Evolutionary conservation across 1,140 invertebrate genomes (phyloP).

Genomic region (Zeugodacus cucurbitae): DNA sequence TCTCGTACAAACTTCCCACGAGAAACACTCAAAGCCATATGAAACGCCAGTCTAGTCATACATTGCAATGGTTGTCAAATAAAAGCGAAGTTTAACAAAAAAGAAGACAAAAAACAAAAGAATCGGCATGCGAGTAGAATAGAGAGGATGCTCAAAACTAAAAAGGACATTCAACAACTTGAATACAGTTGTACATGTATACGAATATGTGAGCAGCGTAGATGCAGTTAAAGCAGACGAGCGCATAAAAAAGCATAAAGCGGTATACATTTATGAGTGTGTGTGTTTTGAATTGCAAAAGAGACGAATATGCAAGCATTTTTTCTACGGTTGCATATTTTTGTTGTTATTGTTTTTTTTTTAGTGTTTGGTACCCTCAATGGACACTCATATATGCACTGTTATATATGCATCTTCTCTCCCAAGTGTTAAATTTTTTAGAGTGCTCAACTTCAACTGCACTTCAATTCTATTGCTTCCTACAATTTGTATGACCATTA

Average conservation of each 20-base stretch:
- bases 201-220: not conserved
- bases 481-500: not conserved
- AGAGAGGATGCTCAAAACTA: not conserved
- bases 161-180: conserved; percentile 15
- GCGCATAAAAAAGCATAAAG: not conserved
- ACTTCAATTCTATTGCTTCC: not conserved
- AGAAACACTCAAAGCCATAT: not conserved
- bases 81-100: no score
- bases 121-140: not conserved
- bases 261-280: not conserved
- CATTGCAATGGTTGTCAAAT: conserved; percentile 25
- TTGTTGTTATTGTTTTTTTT: not conserved
- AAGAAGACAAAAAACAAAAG: not conserved
- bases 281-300: no score
- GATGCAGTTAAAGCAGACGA: not conserved
- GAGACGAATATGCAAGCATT: not conserved
- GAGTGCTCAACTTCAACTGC: conserved; percentile 11
- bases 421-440: not conserved
- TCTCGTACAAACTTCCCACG: not conserved
- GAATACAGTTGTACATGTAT: not conserved
- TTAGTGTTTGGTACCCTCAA: not conserved
- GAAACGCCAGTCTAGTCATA: not conserved
- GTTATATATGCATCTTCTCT: not conserved
- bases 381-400: not conserved
- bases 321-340: not conserved